Base-by-base conservation (phyloP, 1,140 invertebrate genomes). In the Zaprionus tsacasi region DNA sequence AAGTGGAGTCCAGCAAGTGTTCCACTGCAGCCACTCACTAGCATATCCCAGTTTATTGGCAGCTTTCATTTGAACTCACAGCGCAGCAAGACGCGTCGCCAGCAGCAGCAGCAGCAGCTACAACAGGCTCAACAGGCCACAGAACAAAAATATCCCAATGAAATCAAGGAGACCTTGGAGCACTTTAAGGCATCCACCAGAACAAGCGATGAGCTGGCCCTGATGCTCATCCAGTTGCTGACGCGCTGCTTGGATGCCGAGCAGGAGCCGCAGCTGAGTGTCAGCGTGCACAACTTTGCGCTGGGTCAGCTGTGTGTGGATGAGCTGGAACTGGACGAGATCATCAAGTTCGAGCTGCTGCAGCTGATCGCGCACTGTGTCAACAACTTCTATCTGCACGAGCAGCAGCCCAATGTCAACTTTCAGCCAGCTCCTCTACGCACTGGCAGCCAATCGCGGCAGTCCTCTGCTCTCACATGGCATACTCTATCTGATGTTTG, bases 281-380 rank as follows among this genome's bases (percentile, higher is more conserved):
- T 91, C 4, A 78, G 78, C 0, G 81, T 87, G 15, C 87, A 91
- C 52, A 91, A 92, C 43, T 92, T 92, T 64, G 91, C 88, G 0
- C 59, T 92, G 7, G 91, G 89, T 2, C 79, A 83, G 52, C 57
- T 92, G 38, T 76, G 69, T 15, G 38, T 63, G 12, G 75, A 87
- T 2, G 36, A 71, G 3, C 45, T 55, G 13, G 17, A 66, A 5
- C 43, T 36, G 10, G 76, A 81, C 50, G 74, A 82, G 55, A 77
- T 85, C 4, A 92, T 92, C 2, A 92, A 91, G 43, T 91, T 81
- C 4, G 82, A 91, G 48, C 43, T 92, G 8, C 63, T 92, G 2
- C 79, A 85, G 17, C 54, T 92, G 17, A 92, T 90, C 56, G 86
- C 75, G 0, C 64, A 68, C 13, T 92, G 91, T 59, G 71, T 92